These are phyloP conservation scores for Acromyrmex heyeri DNA, from an alignment of 1,140 invertebrate species.

Conservation along the genomic window DNA sequence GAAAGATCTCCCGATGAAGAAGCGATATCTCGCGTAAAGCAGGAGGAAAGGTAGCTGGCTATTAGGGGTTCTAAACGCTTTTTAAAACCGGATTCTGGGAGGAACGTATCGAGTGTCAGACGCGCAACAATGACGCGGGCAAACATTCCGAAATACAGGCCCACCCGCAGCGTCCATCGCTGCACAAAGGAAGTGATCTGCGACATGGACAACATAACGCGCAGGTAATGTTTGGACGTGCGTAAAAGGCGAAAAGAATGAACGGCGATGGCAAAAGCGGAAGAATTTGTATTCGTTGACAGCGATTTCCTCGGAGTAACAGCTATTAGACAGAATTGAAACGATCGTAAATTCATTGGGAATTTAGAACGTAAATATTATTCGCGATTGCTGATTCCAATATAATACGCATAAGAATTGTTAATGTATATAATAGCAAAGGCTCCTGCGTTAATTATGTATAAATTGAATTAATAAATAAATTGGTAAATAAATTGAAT, in stretches of 20 bases:
- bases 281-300: slow-evolving; percentile 49
- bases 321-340: slow-evolving; percentile 27
- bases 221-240: slow-evolving; percentile 37
- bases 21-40: background rate
- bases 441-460: too few species aligned
- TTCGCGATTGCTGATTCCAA: background rate
- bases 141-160: slow-evolving; percentile 74
- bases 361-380: slow-evolving; percentile 1
- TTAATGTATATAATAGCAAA: background rate
- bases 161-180: slow-evolving; percentile 64
- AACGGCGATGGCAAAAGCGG: background rate
- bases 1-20: background rate
- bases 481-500: too few species aligned
- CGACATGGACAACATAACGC: background rate
- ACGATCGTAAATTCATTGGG: slow-evolving; percentile 1
- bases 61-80: slow-evolving; percentile 72
- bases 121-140: slow-evolving; percentile 71
- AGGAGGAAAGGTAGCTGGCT: slow-evolving; percentile 19
- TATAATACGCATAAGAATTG: background rate
- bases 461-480: too few species aligned
- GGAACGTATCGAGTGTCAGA: slow-evolving; percentile 65
- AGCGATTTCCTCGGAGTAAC: slow-evolving; percentile 16
- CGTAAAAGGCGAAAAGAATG: slow-evolving; percentile 13
- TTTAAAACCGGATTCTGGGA: slow-evolving; percentile 66
- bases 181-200: slow-evolving; percentile 1